phyloP scores from a whole-genome alignment of 1,140 invertebrate species.

The Lepidotrigona ventralis region DNA sequence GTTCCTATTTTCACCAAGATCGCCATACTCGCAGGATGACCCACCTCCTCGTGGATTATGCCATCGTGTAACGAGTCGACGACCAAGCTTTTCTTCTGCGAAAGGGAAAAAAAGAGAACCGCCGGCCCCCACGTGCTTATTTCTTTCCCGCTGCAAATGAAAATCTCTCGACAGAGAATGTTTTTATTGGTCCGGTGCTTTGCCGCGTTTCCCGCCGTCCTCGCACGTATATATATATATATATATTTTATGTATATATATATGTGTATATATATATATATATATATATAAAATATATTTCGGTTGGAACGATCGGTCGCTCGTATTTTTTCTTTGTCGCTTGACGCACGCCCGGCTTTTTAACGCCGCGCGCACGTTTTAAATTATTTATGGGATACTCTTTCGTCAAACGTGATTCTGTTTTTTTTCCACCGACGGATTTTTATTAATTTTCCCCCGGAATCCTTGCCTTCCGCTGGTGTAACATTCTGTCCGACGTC shows the following conservation, averaged over 20 bases:
- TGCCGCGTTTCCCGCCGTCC: background rate
- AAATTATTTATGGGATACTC: conserved; percentile 8
- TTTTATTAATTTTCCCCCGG: conserved; percentile 13
- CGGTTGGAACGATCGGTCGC: background rate
- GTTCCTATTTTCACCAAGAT: too few species aligned
- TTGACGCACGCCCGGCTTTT: background rate
- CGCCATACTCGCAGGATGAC: too few species aligned
- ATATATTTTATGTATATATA: too few species aligned
- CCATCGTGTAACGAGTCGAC: background rate
- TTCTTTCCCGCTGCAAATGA: conserved; percentile 6
- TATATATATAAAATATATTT: conserved; percentile 10
- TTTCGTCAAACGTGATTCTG: background rate
- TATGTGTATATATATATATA: too few species aligned
- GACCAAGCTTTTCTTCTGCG: conserved; percentile 13
- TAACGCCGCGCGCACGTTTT: background rate
- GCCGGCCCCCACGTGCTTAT: background rate
- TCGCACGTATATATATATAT: background rate
- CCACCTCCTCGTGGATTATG: conserved; percentile 3
- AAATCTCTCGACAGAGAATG: conserved; percentile 5
- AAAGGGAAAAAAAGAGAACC: background rate
- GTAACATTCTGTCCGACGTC: background rate
- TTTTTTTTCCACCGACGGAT: background rate
- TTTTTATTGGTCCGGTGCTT: conserved; percentile 5
- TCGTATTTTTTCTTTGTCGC: conserved; percentile 5
- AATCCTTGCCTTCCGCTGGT: too few species aligned